A percentile compares a stretch with the other conserved stretches of the same genome.
Evolutionary conservation across 2,113 vertebrate species (phyloP).

Genomic region (Arothron firmamentum): DNA sequence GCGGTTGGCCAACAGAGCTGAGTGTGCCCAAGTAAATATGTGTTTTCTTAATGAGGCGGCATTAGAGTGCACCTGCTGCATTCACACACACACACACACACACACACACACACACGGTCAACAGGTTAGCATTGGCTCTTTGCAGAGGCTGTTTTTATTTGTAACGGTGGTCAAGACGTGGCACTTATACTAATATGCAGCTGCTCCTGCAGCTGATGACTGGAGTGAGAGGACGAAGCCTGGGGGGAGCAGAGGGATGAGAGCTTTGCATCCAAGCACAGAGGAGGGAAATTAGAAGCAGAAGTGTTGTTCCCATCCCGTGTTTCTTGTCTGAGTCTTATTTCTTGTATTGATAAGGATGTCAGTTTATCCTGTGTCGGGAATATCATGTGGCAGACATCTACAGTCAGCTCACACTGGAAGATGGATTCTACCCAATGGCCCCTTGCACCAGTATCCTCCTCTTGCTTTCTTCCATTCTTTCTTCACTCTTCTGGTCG

Average conservation of each 20-base stretch:
- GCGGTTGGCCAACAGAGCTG: conserved; percentile 36
- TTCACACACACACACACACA: neutral
- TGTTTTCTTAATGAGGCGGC: conserved; percentile 60
- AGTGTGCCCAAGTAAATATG: conserved; percentile 54
- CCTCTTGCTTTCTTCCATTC: conserved; percentile 4
- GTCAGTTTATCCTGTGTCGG: conserved; percentile 5
- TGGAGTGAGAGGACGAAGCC: conserved; percentile 12
- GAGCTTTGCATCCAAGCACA: neutral
- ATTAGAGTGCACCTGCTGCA: conserved; percentile 39
- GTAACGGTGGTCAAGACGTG: conserved; percentile 44
- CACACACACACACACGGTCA: neutral
- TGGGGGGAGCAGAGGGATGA: neutral
- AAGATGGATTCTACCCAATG: conserved; percentile 24
- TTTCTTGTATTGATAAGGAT: conserved; percentile 9
- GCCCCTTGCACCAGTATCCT: conserved; percentile 1
- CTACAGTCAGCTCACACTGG: conserved; percentile 60
- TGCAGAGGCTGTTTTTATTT: conserved; percentile 18
- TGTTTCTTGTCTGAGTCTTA: neutral
- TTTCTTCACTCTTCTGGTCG: conserved; percentile 3
- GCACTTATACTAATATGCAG: conserved; percentile 55
- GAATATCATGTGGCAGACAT: too few relatives aligned
- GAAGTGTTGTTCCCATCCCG: neutral
- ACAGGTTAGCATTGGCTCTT: conserved; percentile 40
- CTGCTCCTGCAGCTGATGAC: conserved; percentile 39
- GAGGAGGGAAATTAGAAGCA: too few relatives aligned